Conservation (phyloP, 2,113 vertebrate species). For the Solea solea region DNA sequence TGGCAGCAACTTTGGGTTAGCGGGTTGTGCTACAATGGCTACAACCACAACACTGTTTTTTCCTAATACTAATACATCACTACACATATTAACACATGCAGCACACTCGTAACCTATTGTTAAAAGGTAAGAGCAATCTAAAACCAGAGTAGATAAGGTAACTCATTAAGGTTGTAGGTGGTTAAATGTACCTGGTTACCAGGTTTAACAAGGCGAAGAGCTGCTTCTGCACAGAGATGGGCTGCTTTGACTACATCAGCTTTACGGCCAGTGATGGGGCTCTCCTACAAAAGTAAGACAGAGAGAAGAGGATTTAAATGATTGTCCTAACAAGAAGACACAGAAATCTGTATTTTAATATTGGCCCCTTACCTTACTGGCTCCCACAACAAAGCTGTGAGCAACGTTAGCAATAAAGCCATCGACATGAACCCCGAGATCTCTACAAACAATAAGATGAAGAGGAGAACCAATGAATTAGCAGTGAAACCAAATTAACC, state of each 20-base stretch:
- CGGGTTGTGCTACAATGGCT: too few species aligned
- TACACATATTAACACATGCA: neutral
- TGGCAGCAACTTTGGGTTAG: too few species aligned
- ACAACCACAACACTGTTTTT: too few species aligned
- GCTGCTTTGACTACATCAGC: slow-evolving; percentile 95
- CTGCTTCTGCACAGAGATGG: slow-evolving; percentile 94
- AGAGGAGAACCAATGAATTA: slow-evolving; percentile 7
- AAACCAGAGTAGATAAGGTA: neutral
- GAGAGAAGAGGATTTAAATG: neutral
- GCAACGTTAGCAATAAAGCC: slow-evolving; percentile 95
- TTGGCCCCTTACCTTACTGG: slow-evolving; percentile 82
- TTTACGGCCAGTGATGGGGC: slow-evolving; percentile 89
- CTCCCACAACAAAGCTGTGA: slow-evolving; percentile 90
- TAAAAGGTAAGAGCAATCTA: neutral
- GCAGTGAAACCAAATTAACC: slow-evolving; percentile 2
- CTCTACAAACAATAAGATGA: slow-evolving; percentile 77
- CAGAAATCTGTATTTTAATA: neutral
- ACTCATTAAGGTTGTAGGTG: neutral
- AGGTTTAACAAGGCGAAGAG: slow-evolving; percentile 95
- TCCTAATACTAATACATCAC: neutral
- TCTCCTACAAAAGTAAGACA: slow-evolving; percentile 80
- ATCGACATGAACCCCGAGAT: slow-evolving; percentile 93
- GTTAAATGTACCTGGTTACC: slow-evolving; percentile 89
- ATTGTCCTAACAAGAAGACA: neutral
- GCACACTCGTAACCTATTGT: too few species aligned